These are phyloP conservation scores for Leontocebus nigricollis DNA, from an alignment of 2,797 vertebrate genomes.

Conservation along the genomic window DNA sequence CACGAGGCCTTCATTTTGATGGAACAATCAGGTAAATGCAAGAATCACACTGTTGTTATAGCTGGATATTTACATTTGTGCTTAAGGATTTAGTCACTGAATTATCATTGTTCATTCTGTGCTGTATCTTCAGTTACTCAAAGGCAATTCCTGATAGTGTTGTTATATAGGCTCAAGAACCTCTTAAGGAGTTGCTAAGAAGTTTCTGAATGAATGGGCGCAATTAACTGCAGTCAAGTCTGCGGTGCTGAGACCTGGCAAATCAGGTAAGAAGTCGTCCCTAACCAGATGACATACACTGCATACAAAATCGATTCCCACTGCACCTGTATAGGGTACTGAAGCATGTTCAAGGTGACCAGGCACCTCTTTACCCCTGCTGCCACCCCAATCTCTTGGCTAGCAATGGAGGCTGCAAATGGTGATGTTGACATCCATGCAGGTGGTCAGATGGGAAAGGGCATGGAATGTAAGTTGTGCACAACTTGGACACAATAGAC, in stretches of 20 bases:
- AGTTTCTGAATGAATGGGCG: background rate
- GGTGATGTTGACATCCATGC: background rate
- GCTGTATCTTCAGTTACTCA: background rate
- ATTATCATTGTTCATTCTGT: background rate
- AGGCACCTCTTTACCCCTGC: background rate
- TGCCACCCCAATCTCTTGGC: background rate
- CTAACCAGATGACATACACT: background rate
- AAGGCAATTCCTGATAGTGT: background rate
- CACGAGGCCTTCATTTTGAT: background rate
- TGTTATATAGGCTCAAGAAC: background rate
- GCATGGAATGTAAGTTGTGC: background rate
- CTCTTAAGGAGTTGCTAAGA: background rate
- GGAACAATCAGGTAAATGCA: no score
- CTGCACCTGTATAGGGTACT: rapidly evolving
- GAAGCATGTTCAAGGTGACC: background rate
- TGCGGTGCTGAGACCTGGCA: background rate
- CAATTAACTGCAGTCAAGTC: background rate
- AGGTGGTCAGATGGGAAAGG: background rate
- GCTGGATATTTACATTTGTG: background rate
- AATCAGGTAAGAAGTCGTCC: background rate
- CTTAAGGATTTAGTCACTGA: background rate
- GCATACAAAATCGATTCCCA: background rate
- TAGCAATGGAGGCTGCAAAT: background rate
- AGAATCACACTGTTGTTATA: background rate
- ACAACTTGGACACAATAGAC: background rate